Evolutionary conservation across 2,888 invertebrate genomes (phyloP), one percentile per base, ranked within the genome.

Genomic region (Matsumyia berberina): DNA sequence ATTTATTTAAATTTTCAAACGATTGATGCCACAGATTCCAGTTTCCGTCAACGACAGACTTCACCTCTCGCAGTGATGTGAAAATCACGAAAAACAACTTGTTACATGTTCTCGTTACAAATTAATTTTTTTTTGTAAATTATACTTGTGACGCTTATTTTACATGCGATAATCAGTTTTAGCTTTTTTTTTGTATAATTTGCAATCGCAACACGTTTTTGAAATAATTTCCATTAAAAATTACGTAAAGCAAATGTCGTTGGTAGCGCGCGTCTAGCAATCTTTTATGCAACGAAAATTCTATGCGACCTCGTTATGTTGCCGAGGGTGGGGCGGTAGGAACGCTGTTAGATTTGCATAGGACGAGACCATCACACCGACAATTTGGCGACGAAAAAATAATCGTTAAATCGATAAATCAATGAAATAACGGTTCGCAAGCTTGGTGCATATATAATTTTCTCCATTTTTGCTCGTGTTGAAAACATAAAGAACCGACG

Each of bases 291-390:
- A 80, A 74, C 33, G 39, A 76, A 74, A 76, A 74, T 80, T 74
- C 53, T 60, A 37, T 37, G 53, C 64, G 80, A 76, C 80, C 62
- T 69, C 62, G 67, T 66, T 70, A 35, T 29, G 24, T 15, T 31
- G 35, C 35, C n/a, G 58, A 37, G 42, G 53, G 44, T 31, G 33
- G 24, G 7, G 17, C 4, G n/a, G 6, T n/a, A 33, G 31, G 17
- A 33, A 44, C 12, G 69, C n/a, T n/a, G n/a, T n/a, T n/a, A n/a
- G n/a, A n/a, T 81, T 81, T 69, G 60, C 67, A 81, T 76, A 69
- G 57, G 39, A 55, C 12, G 29, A 35, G 12, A 44, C 8, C 9
- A 11, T 8, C n/a, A 31, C 33, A 46, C 35, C 4, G 33, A 8
- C 4, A n/a, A 15, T 6, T 5, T 31, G 33, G 15, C n/a, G 53